phyloP scores from a whole-genome alignment of 2,888 invertebrate genomes.

The Dinocampus coccinellae region DNA sequence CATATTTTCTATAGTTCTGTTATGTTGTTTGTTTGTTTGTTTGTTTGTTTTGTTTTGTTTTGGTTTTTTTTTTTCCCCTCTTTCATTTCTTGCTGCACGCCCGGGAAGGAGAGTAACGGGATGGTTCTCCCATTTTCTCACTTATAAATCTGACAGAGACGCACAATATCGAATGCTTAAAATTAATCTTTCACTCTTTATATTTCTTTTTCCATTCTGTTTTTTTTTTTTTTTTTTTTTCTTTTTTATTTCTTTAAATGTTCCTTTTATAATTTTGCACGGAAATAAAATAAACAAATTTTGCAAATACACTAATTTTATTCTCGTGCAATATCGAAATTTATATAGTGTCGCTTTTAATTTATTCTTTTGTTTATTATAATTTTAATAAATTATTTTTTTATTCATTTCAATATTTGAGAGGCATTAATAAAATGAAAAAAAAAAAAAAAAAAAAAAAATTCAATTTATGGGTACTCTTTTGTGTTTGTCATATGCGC shows the following conservation, averaged over 20 bases:
- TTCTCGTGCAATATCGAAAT: slow-evolving; percentile 37
- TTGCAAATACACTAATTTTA: background rate
- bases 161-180: slow-evolving; percentile 7
- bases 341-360: background rate
- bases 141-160: slow-evolving; percentile 4
- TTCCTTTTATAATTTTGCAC: too few relatives aligned
- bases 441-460: background rate
- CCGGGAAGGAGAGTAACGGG: slow-evolving; percentile 51
- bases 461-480: background rate
- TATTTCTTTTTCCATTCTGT: background rate
- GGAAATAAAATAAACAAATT: slow-evolving; percentile 9
- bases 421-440: slow-evolving; percentile 1
- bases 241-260: background rate
- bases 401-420: slow-evolving; percentile 1
- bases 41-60: too few relatives aligned
- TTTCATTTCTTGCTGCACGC: slow-evolving; percentile 47
- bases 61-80: background rate
- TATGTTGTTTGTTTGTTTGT: too few relatives aligned
- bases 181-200: background rate
- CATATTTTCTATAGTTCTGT: too few relatives aligned
- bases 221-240: background rate
- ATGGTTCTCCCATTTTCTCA: slow-evolving; percentile 48
- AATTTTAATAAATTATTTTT: background rate
- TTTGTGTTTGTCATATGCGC: too few relatives aligned
- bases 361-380: background rate